A percentile compares a stretch with the other conserved stretches of the same genome.
These are phyloP conservation scores for Panopea generosa DNA, from an alignment of 2,888 invertebrate species.

Conservation along the genomic window DNA sequence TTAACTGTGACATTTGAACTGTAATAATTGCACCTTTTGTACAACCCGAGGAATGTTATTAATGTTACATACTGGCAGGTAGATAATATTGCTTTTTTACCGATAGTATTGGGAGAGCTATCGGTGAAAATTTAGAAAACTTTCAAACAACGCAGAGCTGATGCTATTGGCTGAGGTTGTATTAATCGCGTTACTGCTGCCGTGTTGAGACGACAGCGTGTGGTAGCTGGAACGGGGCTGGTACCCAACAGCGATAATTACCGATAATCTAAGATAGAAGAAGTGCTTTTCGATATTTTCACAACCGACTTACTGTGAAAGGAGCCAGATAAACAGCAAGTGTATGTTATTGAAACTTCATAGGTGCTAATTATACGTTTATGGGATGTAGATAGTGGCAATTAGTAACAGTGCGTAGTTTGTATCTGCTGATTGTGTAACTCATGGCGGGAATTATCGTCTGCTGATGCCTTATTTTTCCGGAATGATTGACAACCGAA, in stretches of 20 bases:
- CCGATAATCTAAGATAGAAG: constrained; percentile 6
- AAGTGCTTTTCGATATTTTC: background rate
- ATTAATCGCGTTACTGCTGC: background rate
- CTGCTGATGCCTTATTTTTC: constrained; percentile 18
- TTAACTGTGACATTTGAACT: too few species aligned
- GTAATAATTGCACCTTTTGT: constrained; percentile 16
- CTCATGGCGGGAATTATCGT: constrained; percentile 18
- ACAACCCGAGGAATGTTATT: constrained; percentile 38
- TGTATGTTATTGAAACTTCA: constrained; percentile 10
- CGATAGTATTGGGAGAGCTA: constrained; percentile 31
- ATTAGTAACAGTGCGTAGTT: constrained; percentile 30
- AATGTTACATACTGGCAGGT: constrained; percentile 10
- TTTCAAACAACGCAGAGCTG: constrained; percentile 5
- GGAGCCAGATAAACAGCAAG: constrained; percentile 2
- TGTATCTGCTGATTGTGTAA: constrained; percentile 37
- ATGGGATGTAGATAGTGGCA: constrained; percentile 37
- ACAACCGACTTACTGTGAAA: constrained; percentile 2
- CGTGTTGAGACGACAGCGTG: too few species aligned
- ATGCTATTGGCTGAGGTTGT: background rate
- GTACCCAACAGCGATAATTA: constrained; percentile 2
- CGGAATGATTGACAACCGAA: constrained; percentile 47
- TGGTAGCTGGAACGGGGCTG: too few species aligned
- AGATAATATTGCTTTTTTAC: background rate
- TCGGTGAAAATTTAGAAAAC: constrained; percentile 22
- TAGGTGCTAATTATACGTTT: constrained; percentile 53